Conservation (phyloP, 1,140 invertebrate species). For the Battus philenor region DNA sequence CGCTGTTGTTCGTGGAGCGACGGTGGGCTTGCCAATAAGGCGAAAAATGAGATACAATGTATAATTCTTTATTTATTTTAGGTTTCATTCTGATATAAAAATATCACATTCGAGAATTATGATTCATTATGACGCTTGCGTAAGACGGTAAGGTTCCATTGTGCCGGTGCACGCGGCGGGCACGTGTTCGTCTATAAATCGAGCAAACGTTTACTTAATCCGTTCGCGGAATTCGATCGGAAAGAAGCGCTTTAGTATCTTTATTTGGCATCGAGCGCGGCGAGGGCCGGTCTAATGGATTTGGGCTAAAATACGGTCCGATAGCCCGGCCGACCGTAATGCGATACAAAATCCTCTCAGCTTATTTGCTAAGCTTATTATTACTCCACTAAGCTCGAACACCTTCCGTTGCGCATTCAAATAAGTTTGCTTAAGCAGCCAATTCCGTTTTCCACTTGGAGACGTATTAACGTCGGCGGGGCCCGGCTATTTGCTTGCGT, state of each 20-base stretch:
- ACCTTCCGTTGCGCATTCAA: constrained; percentile 3
- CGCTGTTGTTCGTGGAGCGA: too few species aligned
- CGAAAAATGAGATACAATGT: too few species aligned
- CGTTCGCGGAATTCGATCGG: constrained; percentile 9
- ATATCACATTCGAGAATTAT: too few species aligned
- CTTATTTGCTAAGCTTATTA: constrained; percentile 10
- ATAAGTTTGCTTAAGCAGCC: background rate
- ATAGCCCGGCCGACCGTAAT: constrained; percentile 1
- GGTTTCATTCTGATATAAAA: too few species aligned
- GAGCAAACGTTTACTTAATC: constrained; percentile 8
- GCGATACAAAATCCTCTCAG: background rate
- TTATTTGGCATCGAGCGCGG: constrained; percentile 11
- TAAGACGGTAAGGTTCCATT: too few species aligned
- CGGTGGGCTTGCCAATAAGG: too few species aligned
- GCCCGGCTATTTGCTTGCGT: too few species aligned
- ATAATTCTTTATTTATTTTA: too few species aligned
- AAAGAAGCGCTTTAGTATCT: constrained; percentile 10
- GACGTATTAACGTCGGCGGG: too few species aligned
- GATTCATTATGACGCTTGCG: too few species aligned
- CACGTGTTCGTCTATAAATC: constrained; percentile 9
- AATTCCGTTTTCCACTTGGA: background rate
- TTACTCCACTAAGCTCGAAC: constrained; percentile 4
- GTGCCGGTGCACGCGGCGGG: too few species aligned
- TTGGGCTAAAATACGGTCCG: constrained; percentile 10
- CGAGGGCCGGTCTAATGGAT: constrained; percentile 14